Base-by-base conservation (phyloP, 2,113 vertebrate genomes). In the Myrmecophaga tridactyla region DNA sequence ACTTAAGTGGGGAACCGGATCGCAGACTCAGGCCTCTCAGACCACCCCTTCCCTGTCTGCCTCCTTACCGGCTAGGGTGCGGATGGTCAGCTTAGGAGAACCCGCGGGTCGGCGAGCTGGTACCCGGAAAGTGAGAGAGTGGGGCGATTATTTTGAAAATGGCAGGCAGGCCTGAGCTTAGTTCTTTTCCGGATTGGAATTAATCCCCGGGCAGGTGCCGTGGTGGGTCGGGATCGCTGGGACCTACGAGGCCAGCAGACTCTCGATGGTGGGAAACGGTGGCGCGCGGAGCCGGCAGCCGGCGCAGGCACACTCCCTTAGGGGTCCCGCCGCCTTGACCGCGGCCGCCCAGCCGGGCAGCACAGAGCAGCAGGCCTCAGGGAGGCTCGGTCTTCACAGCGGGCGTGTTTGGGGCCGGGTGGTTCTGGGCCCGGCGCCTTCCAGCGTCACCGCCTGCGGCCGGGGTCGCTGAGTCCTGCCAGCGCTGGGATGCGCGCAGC, bases 241-340 rank as follows among this genome's bases (percentile, higher is more conserved):
- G 65, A 56, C 31, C 11, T 13, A 3, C 0, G 0, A 23, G 34
- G 9, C 43, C 17, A 0, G 69, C 36, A 17, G 69, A n/a, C 29
- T n/a, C 1, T 0, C 20, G 15, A 62, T 46, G 31, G 21, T 46
- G 34, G 46, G 72, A 67, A 48, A 48, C 13, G 34, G 51, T 29
- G 84, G 56, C 11, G 6, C 14, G 8, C 51, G 21, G 41, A 82
- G 5, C 75, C 20, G 0, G 11, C 51, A 7, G 20, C 23, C 56
- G 4, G 56, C 56, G 56, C 56, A 1, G 17, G 56, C 56, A 21
- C 65, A 23, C 0, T 0, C 20, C 15, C n/a, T 31, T 8, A 0
- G 20, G 15, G 69, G 3, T 18, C 7, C 72, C 15, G 13, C 65
- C 56, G 56, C 56, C 56, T 58, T 36, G 43, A 63, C 81, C 0